A percentile compares a stretch with the other conserved stretches of the same genome.
Conservation (phyloP, 2,113 vertebrate species). For the Genyomyrus donnyi region DNA sequence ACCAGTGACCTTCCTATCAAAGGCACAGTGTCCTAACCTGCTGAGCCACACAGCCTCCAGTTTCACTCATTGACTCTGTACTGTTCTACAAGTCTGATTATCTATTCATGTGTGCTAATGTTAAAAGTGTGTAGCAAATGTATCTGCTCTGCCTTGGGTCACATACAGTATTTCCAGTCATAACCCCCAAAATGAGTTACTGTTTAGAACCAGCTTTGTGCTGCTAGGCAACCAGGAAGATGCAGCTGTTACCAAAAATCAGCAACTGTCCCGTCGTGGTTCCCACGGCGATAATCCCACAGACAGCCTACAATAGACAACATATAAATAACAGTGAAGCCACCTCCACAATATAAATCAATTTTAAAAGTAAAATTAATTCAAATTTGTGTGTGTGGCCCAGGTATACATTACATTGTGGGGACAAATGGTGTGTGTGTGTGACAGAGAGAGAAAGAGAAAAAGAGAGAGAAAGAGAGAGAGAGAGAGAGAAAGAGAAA, state of each 20-base stretch:
- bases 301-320: constrained; percentile 15
- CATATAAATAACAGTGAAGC: not conserved
- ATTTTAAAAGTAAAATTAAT: not conserved
- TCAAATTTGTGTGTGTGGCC: not conserved
- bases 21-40: not conserved
- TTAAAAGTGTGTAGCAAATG: not conserved
- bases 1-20: not conserved
- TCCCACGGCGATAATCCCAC: constrained; percentile 23
- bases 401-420: no score
- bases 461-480: no score
- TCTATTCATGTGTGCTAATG: not conserved
- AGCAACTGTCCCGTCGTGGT: constrained; percentile 20
- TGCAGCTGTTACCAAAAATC: constrained; percentile 19
- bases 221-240: not conserved
- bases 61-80: not conserved
- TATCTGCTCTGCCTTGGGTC: not conserved
- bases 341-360: not conserved
- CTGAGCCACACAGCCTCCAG: not conserved
- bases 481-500: no score
- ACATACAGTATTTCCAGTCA: not conserved
- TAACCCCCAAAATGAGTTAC: not conserved
- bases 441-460: no score
- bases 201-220: not conserved
- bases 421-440: not conserved
- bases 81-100: not conserved